Percentiles rank a stretch among this genome's conserved stretches.
These are phyloP conservation scores for Protosalanx chinensis DNA, from an alignment of 2,797 vertebrate species.

Conservation along the genomic window DNA sequence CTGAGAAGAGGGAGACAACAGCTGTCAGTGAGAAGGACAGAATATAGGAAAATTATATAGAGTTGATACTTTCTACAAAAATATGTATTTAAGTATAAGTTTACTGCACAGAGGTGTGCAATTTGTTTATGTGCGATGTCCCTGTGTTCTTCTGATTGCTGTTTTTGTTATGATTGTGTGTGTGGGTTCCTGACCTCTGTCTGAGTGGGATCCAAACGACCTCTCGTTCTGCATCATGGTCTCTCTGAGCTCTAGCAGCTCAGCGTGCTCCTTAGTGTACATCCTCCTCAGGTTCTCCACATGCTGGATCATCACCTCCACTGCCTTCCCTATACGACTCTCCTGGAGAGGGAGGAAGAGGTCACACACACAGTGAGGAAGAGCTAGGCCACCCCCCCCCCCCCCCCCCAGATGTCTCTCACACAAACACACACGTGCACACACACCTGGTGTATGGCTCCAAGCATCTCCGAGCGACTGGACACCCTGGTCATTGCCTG, in stretches of 20 bases:
- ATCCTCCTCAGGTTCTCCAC: constrained; percentile 95
- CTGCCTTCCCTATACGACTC: constrained; percentile 88
- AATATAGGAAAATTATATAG: background rate
- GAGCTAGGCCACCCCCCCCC: constrained; percentile 58
- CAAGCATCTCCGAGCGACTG: constrained; percentile 93
- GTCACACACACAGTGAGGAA: background rate
- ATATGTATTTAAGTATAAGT: background rate
- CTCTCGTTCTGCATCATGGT: constrained; percentile 83
- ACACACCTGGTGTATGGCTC: constrained; percentile 94
- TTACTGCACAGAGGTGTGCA: background rate
- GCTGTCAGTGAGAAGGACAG: background rate
- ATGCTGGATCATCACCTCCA: constrained; percentile 97
- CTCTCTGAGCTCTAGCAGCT: constrained; percentile 88
- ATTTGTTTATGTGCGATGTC: background rate
- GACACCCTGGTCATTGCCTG: constrained; percentile 88
- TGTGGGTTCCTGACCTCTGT: constrained; percentile 74
- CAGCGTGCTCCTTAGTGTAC: constrained; percentile 90
- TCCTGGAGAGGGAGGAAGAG: constrained; percentile 68
- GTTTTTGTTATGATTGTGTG: background rate
- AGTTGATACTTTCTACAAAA: background rate
- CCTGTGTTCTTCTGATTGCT: background rate
- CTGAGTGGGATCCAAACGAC: constrained; percentile 74
- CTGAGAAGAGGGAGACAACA: constrained; percentile 48
- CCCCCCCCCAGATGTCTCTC: too few species aligned
- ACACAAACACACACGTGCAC: background rate